Percentiles rank a stretch among this genome's conserved stretches.
Conservation (phyloP, 2,797 vertebrate genomes). For the Arctocebus calabarensis region DNA sequence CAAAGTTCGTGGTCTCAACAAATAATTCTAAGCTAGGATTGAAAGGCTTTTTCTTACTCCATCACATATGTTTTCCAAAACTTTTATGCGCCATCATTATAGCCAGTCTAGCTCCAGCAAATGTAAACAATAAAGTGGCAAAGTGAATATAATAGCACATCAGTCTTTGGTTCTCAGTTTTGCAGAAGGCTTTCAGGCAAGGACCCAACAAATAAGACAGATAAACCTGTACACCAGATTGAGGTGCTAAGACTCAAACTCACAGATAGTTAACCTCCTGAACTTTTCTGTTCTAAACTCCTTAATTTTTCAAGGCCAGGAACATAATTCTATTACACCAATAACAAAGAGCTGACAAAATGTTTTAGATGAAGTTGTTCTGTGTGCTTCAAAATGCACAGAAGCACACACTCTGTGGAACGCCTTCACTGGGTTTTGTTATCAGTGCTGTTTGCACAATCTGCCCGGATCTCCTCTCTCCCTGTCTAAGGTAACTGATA, state of each 20-base stretch:
- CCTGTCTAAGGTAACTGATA: neutral
- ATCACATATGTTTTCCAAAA: neutral
- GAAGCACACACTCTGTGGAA: neutral
- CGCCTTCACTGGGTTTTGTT: neutral
- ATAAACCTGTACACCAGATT: neutral
- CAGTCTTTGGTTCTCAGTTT: neutral
- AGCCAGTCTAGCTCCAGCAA: neutral
- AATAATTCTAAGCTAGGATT: neutral
- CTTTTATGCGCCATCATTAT: neutral
- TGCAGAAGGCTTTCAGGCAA: neutral
- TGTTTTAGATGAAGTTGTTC: neutral
- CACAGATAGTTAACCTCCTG: neutral
- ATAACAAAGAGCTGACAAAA: neutral
- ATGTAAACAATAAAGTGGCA: neutral
- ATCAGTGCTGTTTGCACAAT: neutral
- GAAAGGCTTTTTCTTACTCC: neutral
- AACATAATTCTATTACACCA: neutral
- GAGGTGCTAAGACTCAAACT: neutral
- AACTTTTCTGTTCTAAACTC: neutral
- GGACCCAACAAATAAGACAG: neutral
- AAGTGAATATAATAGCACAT: neutral
- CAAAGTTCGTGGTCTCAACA: neutral
- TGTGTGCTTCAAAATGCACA: neutral
- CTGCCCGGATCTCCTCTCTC: neutral
- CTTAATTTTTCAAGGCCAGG: neutral